A percentile compares a stretch with the other conserved stretches of the same genome.
Conservation (phyloP, 2,888 invertebrate genomes). For the Periphyllus acericola region DNA sequence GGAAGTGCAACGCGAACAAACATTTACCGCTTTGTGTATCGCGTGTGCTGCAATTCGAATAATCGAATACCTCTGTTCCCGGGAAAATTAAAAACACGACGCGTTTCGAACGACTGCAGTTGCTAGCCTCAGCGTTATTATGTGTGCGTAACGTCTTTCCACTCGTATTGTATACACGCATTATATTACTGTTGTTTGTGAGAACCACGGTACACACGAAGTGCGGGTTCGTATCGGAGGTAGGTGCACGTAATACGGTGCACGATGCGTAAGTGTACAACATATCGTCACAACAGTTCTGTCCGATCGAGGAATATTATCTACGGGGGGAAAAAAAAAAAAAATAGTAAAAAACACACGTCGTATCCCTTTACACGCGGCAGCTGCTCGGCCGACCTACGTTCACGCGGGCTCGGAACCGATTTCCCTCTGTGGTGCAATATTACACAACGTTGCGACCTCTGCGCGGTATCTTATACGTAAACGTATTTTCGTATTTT, state of each 20-base stretch:
- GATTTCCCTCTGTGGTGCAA: constrained; percentile 24
- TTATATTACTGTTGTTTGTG: not conserved
- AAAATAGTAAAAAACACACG: not conserved
- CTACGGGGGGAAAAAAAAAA: too few species aligned
- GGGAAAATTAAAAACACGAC: not conserved
- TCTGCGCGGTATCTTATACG: not conserved
- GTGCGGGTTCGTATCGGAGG: too few species aligned
- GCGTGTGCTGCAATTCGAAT: not conserved
- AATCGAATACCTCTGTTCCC: not conserved
- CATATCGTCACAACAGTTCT: not conserved
- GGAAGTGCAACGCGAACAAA: too few species aligned
- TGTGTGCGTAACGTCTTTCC: too few species aligned
- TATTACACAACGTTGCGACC: constrained; percentile 13
- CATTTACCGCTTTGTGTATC: too few species aligned
- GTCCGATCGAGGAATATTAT: not conserved
- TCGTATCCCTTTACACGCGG: not conserved
- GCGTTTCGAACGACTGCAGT: not conserved
- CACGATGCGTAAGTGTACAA: too few species aligned
- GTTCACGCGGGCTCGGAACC: not conserved
- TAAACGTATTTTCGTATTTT: not conserved
- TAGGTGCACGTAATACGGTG: not conserved
- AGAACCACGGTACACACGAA: too few species aligned
- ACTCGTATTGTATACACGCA: too few species aligned
- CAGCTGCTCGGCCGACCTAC: not conserved
- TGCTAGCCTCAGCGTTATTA: too few species aligned